Evolutionary conservation across 2,113 vertebrate species (phyloP).

Genomic region (Drymodes brunneopygia): DNA sequence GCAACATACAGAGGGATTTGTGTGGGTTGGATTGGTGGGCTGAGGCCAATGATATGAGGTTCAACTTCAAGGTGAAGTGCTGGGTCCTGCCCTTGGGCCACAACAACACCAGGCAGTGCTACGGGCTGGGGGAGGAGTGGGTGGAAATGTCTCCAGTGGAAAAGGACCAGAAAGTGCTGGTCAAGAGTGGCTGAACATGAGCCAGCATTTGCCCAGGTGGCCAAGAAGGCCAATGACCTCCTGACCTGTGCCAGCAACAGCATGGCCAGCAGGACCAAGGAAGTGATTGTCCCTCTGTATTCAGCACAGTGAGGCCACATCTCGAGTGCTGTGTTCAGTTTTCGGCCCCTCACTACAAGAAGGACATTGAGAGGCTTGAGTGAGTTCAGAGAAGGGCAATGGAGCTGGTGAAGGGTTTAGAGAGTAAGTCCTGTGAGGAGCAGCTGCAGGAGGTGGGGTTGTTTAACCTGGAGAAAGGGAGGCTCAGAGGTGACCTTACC

Average conservation of each 20-base stretch:
- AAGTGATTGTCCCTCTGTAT: not conserved
- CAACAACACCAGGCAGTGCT: not conserved
- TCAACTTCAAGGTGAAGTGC: not conserved
- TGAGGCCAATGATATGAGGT: not conserved
- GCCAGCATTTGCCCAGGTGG: not conserved
- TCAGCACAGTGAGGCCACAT: not conserved
- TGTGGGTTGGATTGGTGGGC: not conserved
- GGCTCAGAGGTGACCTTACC: not conserved
- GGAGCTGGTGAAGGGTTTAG: not conserved
- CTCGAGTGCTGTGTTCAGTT: not conserved
- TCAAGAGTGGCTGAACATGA: not conserved
- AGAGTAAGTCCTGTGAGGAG: not conserved
- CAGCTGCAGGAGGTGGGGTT: not conserved
- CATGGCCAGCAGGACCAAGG: not conserved
- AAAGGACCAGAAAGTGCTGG: not conserved
- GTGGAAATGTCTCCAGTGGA: not conserved
- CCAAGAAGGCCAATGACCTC: not conserved
- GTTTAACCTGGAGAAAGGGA: not conserved
- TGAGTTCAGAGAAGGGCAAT: accelerated
- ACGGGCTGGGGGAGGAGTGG: not conserved
- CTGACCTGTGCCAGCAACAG: not conserved
- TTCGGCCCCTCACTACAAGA: not conserved
- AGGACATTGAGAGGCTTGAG: not conserved
- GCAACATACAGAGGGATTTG: no score
- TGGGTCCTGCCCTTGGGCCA: not conserved